These are phyloP conservation scores for Sesia bembeciformis DNA, from an alignment of 2,888 invertebrate species.

Conservation along the genomic window DNA sequence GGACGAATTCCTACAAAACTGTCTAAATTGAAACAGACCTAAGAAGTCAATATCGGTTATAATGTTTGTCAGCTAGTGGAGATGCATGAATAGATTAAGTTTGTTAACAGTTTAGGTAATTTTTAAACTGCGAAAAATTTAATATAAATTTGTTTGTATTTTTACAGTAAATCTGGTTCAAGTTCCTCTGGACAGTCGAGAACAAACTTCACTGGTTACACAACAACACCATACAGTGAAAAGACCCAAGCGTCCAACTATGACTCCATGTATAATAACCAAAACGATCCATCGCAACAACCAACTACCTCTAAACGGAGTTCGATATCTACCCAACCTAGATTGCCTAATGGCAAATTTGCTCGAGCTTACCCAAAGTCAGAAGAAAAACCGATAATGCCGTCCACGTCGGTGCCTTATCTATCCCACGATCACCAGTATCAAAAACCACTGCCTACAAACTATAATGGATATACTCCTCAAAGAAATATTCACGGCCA, in stretches of 20 bases:
- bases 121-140: no score
- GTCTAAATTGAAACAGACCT: no score
- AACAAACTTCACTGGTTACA: conserved; percentile 61
- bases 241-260: conserved; percentile 28
- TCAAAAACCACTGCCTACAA: conserved; percentile 46
- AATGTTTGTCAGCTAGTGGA: no score
- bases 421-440: conserved; percentile 65
- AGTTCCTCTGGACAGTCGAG: conserved; percentile 67
- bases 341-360: conserved; percentile 55
- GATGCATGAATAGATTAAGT: no score
- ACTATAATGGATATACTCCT: conserved; percentile 54
- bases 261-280: conserved; percentile 61
- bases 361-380: conserved; percentile 45
- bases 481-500: conserved; percentile 50
- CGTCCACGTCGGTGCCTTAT: conserved; percentile 44
- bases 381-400: conserved; percentile 32
- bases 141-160: background rate
- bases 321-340: conserved; percentile 48
- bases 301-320: conserved; percentile 50
- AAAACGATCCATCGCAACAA: conserved; percentile 47
- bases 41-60: no score
- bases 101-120: no score
- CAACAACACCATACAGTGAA: conserved; percentile 22
- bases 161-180: conserved; percentile 64
- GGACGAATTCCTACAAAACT: no score